Evolutionary conservation across 30 jellyfish, hydroid and myxozoan species (phyloP), one percentile per base, ranked within the genome.

Genomic region (Turritopsis rubra): DNA sequence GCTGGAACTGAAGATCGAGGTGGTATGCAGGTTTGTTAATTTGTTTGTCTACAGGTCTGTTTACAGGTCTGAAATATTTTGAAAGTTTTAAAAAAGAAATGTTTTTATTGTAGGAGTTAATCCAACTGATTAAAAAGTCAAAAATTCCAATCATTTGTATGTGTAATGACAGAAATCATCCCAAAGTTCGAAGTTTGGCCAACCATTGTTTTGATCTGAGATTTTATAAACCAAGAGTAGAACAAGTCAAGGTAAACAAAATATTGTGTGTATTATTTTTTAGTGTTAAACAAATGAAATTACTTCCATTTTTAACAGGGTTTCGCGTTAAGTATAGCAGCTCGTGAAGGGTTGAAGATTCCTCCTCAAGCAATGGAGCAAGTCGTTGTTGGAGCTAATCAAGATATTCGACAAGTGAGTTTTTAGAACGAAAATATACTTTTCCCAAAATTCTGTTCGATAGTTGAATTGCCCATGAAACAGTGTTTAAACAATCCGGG

Each of bases 1-100:
- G 96, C 97, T 18, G 99, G 99, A 16, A 94, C 84, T 78, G 97
- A 94, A 87, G 99, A 94, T 78, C 66, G 99, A 18, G 99, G 99
- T 18, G 99, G 99, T 8, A 72, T 94, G 28, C 96, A 91, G 95
- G 97, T 91, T 68, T 8, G 30, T 68, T n/a, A n/a, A n/a, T 3
- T 41, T 41, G 5, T 3, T 13, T 3, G 60, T 5, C 5, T 41
- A 13, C 60, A 41, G 60, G 60, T 41, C 13, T 41, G 13, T 41
- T 5, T 41, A 41, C 60, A 41, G 60, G 60, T 41, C 9, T 41
- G 60, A 13, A 41, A 3, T 41, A 16, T 28, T 29, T 76, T 52
- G 13, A 21, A 21, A 74, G 18, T 66, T 5, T 66, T 18, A 25
- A 66, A 3, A 22, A 1, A 66, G 7, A 18, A n/a, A n/a, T 41